Conservation (phyloP, 2,888 invertebrate genomes). For the Cylindroiulus punctatus region DNA sequence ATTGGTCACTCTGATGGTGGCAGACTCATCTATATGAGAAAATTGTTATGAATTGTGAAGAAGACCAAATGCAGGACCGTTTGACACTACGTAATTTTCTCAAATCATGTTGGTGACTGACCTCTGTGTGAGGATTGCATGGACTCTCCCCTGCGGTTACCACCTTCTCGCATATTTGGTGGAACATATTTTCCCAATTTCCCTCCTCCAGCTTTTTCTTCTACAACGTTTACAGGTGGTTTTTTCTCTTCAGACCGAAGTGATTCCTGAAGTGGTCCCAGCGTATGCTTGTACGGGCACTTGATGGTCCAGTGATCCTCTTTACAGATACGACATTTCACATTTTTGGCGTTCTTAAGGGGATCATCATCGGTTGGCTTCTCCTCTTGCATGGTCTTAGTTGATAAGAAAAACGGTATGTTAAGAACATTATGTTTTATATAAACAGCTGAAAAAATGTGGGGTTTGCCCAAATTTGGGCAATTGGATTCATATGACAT, state of each 20-base stretch:
- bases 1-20: constrained; percentile 96
- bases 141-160: constrained; percentile 77
- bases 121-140: constrained; percentile 70
- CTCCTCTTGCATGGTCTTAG: constrained; percentile 67
- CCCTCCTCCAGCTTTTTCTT: constrained; percentile 61
- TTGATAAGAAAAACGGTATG: neutral
- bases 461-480: no score
- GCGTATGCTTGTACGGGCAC: constrained; percentile 97
- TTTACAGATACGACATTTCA: constrained; percentile 89
- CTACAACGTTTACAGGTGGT: constrained; percentile 60
- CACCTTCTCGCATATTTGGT: constrained; percentile 87
- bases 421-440: no score
- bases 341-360: constrained; percentile 75
- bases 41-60: constrained; percentile 1
- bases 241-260: constrained; percentile 67
- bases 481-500: neutral
- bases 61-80: constrained; percentile 40
- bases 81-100: neutral
- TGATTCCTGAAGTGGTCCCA: constrained; percentile 66
- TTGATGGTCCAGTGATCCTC: constrained; percentile 98
- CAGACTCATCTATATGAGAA: constrained; percentile 71
- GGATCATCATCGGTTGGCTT: constrained; percentile 87
- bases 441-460: no score
- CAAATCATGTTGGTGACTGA: constrained; percentile 55
- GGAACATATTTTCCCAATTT: constrained; percentile 74